Percentiles rank a stretch among this genome's conserved stretches.
These are phyloP conservation scores for Aurelia sp. DNA, from an alignment of 30 jellyfish, hydroid and myxozoan genomes.

Conservation along the genomic window DNA sequence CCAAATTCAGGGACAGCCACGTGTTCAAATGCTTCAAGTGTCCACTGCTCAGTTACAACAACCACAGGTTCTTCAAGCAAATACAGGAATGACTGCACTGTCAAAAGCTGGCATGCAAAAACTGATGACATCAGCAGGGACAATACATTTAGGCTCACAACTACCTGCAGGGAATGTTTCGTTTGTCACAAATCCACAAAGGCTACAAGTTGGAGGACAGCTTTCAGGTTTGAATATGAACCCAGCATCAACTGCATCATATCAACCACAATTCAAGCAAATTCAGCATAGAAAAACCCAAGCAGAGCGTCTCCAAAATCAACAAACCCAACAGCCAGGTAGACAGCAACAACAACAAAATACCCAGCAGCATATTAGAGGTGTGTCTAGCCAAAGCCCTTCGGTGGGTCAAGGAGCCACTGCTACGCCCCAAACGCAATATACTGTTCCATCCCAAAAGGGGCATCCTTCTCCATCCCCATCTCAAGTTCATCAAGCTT, in stretches of 20 bases:
- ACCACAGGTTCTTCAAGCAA: constrained; percentile 21
- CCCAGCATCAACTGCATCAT: constrained; percentile 28
- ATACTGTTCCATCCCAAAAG: constrained; percentile 21
- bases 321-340: constrained; percentile 31
- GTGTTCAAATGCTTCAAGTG: constrained; percentile 47
- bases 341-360: constrained; percentile 45
- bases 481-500: constrained; percentile 41
- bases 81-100: not conserved
- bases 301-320: constrained; percentile 15
- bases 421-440: constrained; percentile 35
- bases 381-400: constrained; percentile 51
- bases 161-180: constrained; percentile 49
- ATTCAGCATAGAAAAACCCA: constrained; percentile 40
- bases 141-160: constrained; percentile 14
- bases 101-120: constrained; percentile 35
- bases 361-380: constrained; percentile 39
- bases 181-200: constrained; percentile 12
- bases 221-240: constrained; percentile 9
- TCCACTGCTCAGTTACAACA: constrained; percentile 33
- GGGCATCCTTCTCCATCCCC: constrained; percentile 73
- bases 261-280: constrained; percentile 43
- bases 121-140: constrained; percentile 25
- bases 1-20: constrained; percentile 35
- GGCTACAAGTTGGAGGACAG: constrained; percentile 22
- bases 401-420: constrained; percentile 21